Base-by-base conservation (phyloP, 2,113 vertebrate species). In the Xyliphius kryptos region DNA sequence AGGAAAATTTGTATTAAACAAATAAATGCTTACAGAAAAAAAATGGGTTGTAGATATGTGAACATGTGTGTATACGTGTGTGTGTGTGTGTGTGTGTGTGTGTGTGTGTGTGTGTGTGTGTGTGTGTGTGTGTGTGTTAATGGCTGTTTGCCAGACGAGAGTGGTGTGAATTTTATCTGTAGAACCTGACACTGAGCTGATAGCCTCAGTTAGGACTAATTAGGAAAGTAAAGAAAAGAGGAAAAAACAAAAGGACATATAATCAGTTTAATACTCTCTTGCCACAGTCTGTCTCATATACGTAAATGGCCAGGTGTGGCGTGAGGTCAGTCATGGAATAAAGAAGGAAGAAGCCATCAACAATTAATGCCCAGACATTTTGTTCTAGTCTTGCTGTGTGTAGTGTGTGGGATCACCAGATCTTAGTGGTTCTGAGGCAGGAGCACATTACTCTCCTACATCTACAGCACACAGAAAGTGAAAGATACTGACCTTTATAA, bases 401-500 rank as follows among this genome's bases (percentile, higher is more conserved):
- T 57, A 70, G 57, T 56, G 46, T 48, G 38, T 11, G 7, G 26
- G 26, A 32, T 32, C 26, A 32, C 46, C 49, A 48, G 43, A 22
- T 69, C 66, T 67, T 54, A 55, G 47, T 63, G 38, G 36, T 43
- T 64, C 63, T 70, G 61, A 7, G 37, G 51, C 61, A 56, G 71
- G 56, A 65, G 62, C 36, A 66, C 53, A 16, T 62, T 66, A 61
- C 71, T 66, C 54, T 22, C 53, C 36, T 9, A 73, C 52, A 73
- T 66, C 67, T 68, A 73, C 66, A 66, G 61, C 56, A 60, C 37
- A 49, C 56, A 73, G 66, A 72, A 72, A 66, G 67, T 58, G 61
- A 73, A 67, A 69, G 67, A 69, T 69, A 69, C 71, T 73, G 44
- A 69, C 62, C 66, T 55, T 59, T 69, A 67, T 57, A 73, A 73